These are phyloP conservation scores for Allolobophora icterica DNA, from an alignment of 2,888 invertebrate genomes.

Conservation along the genomic window DNA sequence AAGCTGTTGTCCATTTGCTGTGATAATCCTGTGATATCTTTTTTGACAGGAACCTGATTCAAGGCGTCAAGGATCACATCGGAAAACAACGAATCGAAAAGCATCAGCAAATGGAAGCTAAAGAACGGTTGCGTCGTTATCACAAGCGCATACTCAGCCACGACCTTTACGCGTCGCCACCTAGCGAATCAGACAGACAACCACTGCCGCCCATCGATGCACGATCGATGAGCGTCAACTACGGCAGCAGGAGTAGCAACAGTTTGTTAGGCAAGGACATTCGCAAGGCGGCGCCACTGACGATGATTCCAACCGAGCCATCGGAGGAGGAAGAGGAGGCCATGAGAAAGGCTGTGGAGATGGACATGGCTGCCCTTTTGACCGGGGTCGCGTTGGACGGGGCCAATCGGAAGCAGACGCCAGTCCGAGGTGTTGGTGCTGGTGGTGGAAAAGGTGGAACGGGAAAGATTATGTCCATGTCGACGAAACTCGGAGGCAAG, in stretches of 20 bases:
- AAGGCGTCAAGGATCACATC: constrained; percentile 9
- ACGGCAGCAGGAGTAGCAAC: not conserved
- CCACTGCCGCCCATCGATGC: not conserved
- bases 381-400: constrained; percentile 1
- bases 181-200: not conserved
- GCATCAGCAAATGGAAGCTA: not conserved
- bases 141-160: constrained; percentile 18
- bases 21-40: not conserved
- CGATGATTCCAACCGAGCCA: not conserved
- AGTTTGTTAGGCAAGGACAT: not conserved
- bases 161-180: not conserved
- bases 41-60: not conserved
- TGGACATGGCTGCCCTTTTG: constrained; percentile 29
- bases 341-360: constrained; percentile 7
- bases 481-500: constrained; percentile 22
- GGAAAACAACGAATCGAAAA: not conserved
- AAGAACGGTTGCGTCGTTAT: constrained; percentile 12
- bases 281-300: constrained; percentile 1
- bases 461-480: constrained; percentile 2
- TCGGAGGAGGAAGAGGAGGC: constrained; percentile 23
- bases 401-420: constrained; percentile 18
- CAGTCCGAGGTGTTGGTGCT: not conserved
- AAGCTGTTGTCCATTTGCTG: not conserved
- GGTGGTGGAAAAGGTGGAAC: not conserved
- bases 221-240: not conserved